phyloP scores from a whole-genome alignment of 1,140 invertebrate genomes.

The Babylonia areolata region DNA sequence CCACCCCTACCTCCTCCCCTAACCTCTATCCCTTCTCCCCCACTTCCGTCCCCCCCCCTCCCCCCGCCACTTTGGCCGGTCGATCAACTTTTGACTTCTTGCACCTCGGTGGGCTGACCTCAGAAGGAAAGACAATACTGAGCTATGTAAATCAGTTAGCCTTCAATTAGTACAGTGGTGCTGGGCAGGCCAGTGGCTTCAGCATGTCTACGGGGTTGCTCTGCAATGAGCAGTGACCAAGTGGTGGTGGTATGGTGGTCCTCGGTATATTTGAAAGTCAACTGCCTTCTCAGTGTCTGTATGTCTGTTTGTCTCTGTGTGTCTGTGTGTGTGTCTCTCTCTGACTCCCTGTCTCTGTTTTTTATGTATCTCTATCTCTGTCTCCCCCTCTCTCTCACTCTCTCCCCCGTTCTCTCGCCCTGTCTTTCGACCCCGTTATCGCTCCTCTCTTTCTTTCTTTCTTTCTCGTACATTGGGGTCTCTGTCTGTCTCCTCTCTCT shows the following conservation, averaged over 20 bases:
- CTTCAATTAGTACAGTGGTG: background rate
- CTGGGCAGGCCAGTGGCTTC: background rate
- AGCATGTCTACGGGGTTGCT: no score
- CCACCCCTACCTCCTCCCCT: no score
- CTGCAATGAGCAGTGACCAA: no score
- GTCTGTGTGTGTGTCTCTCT: background rate
- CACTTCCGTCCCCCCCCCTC: no score
- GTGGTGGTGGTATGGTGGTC: no score
- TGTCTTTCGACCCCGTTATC: background rate
- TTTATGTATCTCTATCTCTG: background rate
- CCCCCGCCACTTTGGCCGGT: background rate
- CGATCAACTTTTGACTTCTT: slow-evolving; percentile 11
- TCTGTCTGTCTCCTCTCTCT: background rate
- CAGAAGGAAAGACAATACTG: background rate
- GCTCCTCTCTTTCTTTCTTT: no score
- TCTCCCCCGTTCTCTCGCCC: background rate
- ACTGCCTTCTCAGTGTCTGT: background rate
- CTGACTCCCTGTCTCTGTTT: background rate
- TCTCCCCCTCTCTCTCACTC: background rate
- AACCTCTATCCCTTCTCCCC: no score
- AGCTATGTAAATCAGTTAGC: background rate
- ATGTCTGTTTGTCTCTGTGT: background rate
- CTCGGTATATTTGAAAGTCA: background rate
- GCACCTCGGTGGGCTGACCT: background rate
- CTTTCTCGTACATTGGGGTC: no score